Evolutionary conservation across 2,113 vertebrate species (phyloP).

Genomic region (Xenopus borealis): DNA sequence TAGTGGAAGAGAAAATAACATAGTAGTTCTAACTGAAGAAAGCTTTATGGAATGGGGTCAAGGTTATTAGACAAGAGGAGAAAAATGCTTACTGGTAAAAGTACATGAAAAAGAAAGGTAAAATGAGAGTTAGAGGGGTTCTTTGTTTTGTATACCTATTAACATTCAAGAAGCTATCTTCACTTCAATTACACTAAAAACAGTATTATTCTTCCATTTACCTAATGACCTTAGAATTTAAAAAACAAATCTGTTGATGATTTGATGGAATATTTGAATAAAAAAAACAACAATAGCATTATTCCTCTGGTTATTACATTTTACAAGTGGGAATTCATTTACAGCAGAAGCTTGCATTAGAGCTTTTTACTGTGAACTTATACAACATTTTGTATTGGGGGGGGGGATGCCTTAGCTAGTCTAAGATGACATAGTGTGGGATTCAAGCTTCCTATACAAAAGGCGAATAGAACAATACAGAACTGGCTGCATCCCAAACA

Average conservation of each 20-base stretch:
- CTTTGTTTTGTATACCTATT: too few species aligned
- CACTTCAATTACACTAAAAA: too few species aligned
- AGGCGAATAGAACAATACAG: neutral
- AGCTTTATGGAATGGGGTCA: too few species aligned
- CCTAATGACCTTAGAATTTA: neutral
- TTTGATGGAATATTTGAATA: constrained; percentile 14
- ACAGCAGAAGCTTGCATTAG: neutral
- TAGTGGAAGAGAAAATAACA: too few species aligned
- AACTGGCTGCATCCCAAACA: constrained; percentile 13
- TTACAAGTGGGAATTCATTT: constrained; percentile 8
- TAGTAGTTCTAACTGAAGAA: too few species aligned
- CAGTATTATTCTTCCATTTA: too few species aligned
- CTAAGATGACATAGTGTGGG: constrained; percentile 9
- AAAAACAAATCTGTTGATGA: neutral
- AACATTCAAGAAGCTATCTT: too few species aligned
- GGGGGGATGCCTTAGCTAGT: constrained; percentile 10
- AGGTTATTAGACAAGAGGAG: too few species aligned
- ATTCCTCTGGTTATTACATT: constrained; percentile 1
- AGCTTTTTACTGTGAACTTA: neutral
- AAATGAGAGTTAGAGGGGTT: too few species aligned
- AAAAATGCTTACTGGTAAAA: too few species aligned
- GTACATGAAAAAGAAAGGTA: too few species aligned
- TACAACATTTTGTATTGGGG: neutral
- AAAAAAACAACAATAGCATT: neutral
- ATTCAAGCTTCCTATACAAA: constrained; percentile 13